Evolutionary conservation across 2,113 vertebrate species (phyloP), one percentile per base, ranked within the genome.

Genomic region (Solenodon paradoxus): DNA sequence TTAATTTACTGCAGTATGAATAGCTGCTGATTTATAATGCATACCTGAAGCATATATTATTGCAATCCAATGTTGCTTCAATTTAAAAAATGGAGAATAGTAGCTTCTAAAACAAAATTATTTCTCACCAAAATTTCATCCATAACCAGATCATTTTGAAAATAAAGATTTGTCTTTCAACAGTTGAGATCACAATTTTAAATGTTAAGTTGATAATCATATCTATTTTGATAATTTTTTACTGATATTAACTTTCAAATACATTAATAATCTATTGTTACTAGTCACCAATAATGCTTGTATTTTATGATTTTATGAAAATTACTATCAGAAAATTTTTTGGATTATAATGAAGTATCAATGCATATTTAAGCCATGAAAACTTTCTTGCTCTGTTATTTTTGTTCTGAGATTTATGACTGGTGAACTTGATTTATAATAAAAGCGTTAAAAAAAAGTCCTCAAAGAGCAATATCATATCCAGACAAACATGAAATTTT

Each of bases 401-500:
- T 92, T 97, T 97, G 79, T 69, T 75, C 96, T 96, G 95, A 72
- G 93, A 93, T 97, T 97, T 85, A 35, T 35, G 95, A 55, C 90
- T 95, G 30, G 38, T 90, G 87, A 97, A 95, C 32, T 61, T 94
- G 88, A 69, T 85, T 95, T 83, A 95, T 97, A 66, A 96, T 97
- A 66, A 97, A 88, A 94, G 28, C 95, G 82, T 97, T 11, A 80
- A 97, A 92, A 94, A 66, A 0, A 88, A 92, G 97, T 59, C 90
- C 94, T 95, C 88, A 81, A 92, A 98, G 95, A 97, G 92, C 78
- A 97, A 38, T 71, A 96, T 90, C 86, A 78, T 74, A 85, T 97
- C 93, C 95, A 98, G 97, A 97, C 93, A 96, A 98, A 97, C 92
- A 93, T 97, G 94, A 98, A 61, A 85, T 96, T 96, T 97, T 92